Evolutionary conservation across 1,140 invertebrate species (phyloP).

Genomic region (Trichogramma pretiosum): DNA sequence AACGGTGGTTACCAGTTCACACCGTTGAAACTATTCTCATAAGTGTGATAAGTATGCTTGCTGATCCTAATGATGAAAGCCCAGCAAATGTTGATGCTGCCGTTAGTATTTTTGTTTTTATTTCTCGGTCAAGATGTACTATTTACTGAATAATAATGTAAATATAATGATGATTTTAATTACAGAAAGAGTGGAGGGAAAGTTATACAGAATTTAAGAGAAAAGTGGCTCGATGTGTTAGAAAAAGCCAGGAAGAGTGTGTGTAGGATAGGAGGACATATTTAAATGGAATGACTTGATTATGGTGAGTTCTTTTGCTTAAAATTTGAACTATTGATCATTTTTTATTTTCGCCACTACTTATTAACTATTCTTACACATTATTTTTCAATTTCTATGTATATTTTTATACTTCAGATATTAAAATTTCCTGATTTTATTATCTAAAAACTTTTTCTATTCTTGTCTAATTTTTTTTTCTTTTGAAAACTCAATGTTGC

Average conservation of each 20-base stretch:
- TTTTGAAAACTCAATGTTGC: too few species aligned
- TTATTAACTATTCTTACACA: not conserved
- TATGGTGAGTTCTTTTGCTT: slow-evolving; percentile 32
- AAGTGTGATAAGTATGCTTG: slow-evolving; percentile 98
- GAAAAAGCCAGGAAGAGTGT: slow-evolving; percentile 97
- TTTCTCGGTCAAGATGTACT: too few species aligned
- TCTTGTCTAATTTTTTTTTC: too few species aligned
- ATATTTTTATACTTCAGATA: not conserved
- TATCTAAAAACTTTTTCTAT: too few species aligned
- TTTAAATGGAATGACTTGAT: slow-evolving; percentile 47
- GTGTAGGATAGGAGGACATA: slow-evolving; percentile 53
- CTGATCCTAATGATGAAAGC: slow-evolving; percentile 99
- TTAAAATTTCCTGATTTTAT: too few species aligned
- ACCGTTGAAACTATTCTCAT: slow-evolving; percentile 99
- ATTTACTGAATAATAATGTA: too few species aligned
- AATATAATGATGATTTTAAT: slow-evolving; percentile 7
- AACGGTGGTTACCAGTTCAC: slow-evolving; percentile 97
- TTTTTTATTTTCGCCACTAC: not conserved
- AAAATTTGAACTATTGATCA: not conserved
- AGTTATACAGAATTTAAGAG: slow-evolving; percentile 94
- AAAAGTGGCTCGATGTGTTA: slow-evolving; percentile 93
- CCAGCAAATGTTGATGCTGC: slow-evolving; percentile 99
- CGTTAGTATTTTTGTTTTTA: slow-evolving; percentile 54
- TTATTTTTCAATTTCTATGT: too few species aligned
- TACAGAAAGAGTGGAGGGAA: slow-evolving; percentile 95